Evolutionary conservation across 2,113 vertebrate genomes (phyloP).

Genomic region (Sylvietta virens): DNA sequence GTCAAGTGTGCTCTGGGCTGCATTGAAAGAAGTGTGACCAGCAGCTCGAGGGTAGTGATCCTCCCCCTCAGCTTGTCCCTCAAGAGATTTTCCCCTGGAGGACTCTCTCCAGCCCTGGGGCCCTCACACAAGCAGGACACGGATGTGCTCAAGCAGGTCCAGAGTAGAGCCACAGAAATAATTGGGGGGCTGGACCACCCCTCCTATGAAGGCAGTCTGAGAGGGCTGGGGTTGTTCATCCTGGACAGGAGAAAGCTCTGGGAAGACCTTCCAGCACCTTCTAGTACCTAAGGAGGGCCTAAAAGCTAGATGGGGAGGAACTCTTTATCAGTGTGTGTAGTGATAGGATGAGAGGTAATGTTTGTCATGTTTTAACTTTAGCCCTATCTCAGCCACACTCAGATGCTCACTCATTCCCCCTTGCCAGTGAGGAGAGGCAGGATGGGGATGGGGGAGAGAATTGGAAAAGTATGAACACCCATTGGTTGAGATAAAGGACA

Average conservation of each 20-base stretch:
- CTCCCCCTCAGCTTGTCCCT: background rate
- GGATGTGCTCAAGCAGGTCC: background rate
- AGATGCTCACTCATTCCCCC: background rate
- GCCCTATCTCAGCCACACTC: background rate
- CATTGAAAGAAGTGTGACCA: background rate
- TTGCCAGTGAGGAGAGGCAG: background rate
- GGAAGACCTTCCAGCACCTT: background rate
- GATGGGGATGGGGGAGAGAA: background rate
- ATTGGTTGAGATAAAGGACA: background rate
- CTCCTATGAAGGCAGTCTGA: background rate
- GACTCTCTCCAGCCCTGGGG: background rate
- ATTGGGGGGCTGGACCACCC: background rate
- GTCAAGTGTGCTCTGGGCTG: background rate
- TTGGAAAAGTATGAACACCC: background rate
- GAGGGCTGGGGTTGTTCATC: background rate
- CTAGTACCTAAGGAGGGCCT: background rate
- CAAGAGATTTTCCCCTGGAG: accelerated
- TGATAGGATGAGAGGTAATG: accelerated
- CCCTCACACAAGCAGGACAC: background rate
- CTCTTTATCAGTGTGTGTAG: background rate
- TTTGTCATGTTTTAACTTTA: background rate
- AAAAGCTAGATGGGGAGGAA: background rate
- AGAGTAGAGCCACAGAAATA: background rate
- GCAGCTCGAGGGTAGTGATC: background rate
- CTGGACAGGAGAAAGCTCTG: background rate